Percentiles rank a stretch among this genome's conserved stretches.
Conservation (phyloP, 2,113 vertebrate species). For the Actenoides lindsayi region DNA sequence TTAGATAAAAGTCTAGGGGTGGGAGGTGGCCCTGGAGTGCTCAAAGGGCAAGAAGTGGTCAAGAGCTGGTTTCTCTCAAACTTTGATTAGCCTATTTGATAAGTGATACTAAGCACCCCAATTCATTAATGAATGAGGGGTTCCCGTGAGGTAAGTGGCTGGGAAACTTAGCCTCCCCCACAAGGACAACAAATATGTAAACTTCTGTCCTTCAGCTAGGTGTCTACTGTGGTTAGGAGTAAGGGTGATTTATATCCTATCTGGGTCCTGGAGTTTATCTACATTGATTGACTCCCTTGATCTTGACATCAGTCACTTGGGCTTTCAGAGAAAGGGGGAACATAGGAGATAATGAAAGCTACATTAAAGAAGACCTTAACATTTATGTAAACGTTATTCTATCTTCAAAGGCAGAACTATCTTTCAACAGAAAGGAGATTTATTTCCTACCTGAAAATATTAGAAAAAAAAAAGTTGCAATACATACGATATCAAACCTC, state of each 20-base stretch:
- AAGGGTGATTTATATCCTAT: conserved; percentile 79
- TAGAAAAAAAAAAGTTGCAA: neutral
- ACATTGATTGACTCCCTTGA: conserved; percentile 81
- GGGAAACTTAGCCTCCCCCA: conserved; percentile 77
- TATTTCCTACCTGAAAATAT: conserved; percentile 66
- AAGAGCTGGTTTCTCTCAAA: conserved; percentile 91
- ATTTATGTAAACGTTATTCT: conserved; percentile 77
- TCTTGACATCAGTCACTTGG: conserved; percentile 82
- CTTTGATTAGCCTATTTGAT: conserved; percentile 88
- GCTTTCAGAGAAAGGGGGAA: conserved; percentile 65
- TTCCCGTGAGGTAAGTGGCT: conserved; percentile 59
- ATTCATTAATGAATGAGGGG: conserved; percentile 80
- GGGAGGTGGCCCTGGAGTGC: conserved; percentile 79
- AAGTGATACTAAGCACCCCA: conserved; percentile 85
- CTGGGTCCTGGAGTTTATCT: conserved; percentile 82
- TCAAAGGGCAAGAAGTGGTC: conserved; percentile 85
- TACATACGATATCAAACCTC: neutral
- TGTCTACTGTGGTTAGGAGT: conserved; percentile 54
- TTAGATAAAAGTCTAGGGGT: conserved; percentile 86
- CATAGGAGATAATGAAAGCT: conserved; percentile 79
- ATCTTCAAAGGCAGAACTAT: conserved; percentile 79
- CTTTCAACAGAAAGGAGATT: conserved; percentile 49
- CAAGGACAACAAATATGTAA: conserved; percentile 58
- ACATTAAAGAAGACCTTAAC: conserved; percentile 74
- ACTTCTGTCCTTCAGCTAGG: conserved; percentile 47